phyloP scores from a whole-genome alignment of 2,113 vertebrate genomes.

The Oreochromis spilurus region DNA sequence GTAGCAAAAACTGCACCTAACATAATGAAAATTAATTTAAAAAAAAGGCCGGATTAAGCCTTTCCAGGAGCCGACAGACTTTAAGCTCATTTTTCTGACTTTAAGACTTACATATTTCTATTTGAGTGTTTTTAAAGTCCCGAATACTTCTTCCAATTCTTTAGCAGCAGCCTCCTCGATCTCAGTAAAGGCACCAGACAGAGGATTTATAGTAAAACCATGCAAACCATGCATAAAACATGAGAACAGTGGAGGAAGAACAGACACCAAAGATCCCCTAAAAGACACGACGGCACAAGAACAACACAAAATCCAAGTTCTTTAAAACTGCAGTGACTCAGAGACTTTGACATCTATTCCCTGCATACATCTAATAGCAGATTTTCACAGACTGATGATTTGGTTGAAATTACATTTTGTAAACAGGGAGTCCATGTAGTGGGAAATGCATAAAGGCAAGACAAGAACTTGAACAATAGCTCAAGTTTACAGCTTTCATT shows the following conservation, averaged over 20 bases:
- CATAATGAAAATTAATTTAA: neutral
- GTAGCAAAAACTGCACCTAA: neutral
- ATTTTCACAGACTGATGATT: neutral
- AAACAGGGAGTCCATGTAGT: neutral
- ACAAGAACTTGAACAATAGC: neutral
- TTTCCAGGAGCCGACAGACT: neutral
- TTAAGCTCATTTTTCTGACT: neutral
- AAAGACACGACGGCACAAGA: conserved; percentile 8
- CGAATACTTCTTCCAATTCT: neutral
- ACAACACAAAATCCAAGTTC: conserved; percentile 2
- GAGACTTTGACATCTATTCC: neutral
- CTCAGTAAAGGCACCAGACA: conserved; percentile 26
- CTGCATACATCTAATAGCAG: neutral
- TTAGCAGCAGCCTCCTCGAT: neutral
- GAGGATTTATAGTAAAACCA: conserved; percentile 26
- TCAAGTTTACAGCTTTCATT: neutral
- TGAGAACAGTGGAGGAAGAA: conserved; percentile 4
- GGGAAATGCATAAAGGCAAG: neutral
- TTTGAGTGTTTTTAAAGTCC: neutral
- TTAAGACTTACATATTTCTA: neutral
- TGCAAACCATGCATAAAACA: conserved; percentile 23
- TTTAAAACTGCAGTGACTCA: neutral
- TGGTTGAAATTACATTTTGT: neutral
- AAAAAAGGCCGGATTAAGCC: neutral
- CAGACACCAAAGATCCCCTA: neutral